Conservation (phyloP, 92 coral and sea anemone species). For the Montipora capitata region DNA sequence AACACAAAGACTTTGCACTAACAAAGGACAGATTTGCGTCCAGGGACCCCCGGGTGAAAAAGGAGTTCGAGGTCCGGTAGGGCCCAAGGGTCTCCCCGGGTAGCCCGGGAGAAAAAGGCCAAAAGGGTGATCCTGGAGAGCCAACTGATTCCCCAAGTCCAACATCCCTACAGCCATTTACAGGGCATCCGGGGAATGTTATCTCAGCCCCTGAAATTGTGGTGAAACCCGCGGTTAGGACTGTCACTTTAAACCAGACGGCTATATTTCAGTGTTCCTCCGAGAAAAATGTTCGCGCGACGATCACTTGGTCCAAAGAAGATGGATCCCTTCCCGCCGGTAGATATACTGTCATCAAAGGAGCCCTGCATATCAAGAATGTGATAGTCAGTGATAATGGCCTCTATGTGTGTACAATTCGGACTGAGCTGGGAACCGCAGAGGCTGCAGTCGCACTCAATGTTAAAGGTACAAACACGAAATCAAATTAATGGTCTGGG, state of each 20-base stretch:
- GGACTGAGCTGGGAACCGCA: constrained; percentile 36
- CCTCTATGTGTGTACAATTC: constrained; percentile 41
- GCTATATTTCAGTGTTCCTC: constrained; percentile 33
- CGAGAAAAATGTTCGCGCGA: neutral
- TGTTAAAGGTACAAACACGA: constrained; percentile 11
- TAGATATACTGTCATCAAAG: constrained; percentile 34
- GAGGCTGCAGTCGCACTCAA: constrained; percentile 38
- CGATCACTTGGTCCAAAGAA: constrained; percentile 42
- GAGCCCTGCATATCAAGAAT: constrained; percentile 27
- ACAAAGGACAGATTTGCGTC: constrained; percentile 14
- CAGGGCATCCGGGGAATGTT: constrained; percentile 8
- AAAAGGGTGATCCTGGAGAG: constrained; percentile 39
- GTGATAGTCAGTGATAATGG: constrained; percentile 24
- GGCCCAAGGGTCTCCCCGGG: constrained; percentile 11
- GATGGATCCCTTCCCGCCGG: constrained; percentile 25
- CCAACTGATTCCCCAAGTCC: neutral
- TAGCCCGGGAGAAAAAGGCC: constrained; percentile 22
- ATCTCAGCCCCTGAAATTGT: constrained; percentile 39
- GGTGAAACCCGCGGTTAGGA: constrained; percentile 22
- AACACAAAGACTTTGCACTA: neutral
- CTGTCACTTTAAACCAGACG: constrained; percentile 12
- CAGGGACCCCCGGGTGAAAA: constrained; percentile 29
- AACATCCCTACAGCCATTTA: constrained; percentile 33
- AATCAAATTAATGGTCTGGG: too few relatives aligned
- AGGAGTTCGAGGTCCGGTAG: constrained; percentile 6